Conservation (phyloP, 2,113 vertebrate genomes). For the Lophius piscatorius region DNA sequence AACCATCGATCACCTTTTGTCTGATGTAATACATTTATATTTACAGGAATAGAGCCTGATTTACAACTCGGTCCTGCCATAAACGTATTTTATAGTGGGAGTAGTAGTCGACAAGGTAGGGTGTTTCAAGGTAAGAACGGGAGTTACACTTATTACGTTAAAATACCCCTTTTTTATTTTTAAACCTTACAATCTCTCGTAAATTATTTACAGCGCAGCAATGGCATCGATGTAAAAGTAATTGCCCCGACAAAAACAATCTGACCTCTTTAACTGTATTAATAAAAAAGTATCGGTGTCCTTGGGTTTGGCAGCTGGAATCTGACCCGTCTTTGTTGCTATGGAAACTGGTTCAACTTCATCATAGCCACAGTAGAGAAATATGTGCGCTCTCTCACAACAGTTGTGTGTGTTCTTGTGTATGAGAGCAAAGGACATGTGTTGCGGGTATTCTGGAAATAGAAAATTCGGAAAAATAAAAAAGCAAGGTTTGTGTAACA, state of each 20-base stretch:
- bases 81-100: not conserved
- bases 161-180: too few relatives aligned
- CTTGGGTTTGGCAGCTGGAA: constrained; percentile 41
- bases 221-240: not conserved
- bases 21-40: constrained; percentile 55
- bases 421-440: too few relatives aligned
- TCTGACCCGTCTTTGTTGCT: constrained; percentile 53
- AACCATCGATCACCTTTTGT: constrained; percentile 65
- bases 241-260: too few relatives aligned
- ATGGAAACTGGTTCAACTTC: constrained; percentile 79
- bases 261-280: not conserved
- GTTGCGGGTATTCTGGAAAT: too few relatives aligned
- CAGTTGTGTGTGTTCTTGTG: constrained; percentile 28
- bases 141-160: not conserved
- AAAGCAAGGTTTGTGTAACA: too few relatives aligned
- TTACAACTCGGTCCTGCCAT: constrained; percentile 25
- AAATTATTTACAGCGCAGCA: not conserved
- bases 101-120: not conserved
- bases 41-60: constrained; percentile 67
- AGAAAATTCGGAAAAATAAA: too few relatives aligned
- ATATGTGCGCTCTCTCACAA: constrained; percentile 31
- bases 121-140: too few relatives aligned
- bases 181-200: not conserved
- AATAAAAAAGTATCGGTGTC: constrained; percentile 23
- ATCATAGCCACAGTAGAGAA: constrained; percentile 59